phyloP scores from a whole-genome alignment of 2,888 invertebrate species.

The Punctoribates punctum region DNA sequence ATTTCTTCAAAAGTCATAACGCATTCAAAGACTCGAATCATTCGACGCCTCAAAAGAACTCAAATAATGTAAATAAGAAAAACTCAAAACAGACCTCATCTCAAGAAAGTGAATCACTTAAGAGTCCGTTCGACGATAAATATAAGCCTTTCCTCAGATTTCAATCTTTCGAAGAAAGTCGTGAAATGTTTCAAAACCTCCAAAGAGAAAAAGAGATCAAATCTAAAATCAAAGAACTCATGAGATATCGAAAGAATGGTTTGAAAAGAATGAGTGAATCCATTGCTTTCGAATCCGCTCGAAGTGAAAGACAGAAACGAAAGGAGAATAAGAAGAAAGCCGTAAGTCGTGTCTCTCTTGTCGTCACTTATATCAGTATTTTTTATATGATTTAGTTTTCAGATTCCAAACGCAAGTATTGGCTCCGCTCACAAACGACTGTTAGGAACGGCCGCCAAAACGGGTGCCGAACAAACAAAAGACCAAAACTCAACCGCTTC shows the following conservation, averaged over 20 bases:
- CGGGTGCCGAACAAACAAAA: conserved; percentile 11
- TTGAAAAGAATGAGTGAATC: conserved; percentile 60
- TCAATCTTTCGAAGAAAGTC: conserved; percentile 78
- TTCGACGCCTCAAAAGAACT: conserved; percentile 18
- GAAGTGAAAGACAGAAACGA: conserved; percentile 59
- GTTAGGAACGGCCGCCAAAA: conserved; percentile 12
- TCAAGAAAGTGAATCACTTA: background rate
- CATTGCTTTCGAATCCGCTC: conserved; percentile 72
- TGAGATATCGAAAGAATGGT: conserved; percentile 79
- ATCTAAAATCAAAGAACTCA: conserved; percentile 70
- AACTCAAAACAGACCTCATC: conserved; percentile 2
- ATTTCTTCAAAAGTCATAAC: conserved; percentile 62
- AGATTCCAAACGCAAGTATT: conserved; percentile 40
- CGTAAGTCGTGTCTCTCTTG: conserved; percentile 50
- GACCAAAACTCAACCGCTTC: background rate
- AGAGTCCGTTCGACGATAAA: conserved; percentile 61
- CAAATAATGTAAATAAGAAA: conserved; percentile 14
- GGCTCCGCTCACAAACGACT: conserved; percentile 37
- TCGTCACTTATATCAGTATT: conserved; percentile 3
- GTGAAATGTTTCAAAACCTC: conserved; percentile 67
- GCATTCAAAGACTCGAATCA: conserved; percentile 27
- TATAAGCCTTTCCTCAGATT: conserved; percentile 83
- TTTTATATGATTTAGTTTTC: conserved; percentile 40
- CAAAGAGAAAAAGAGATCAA: conserved; percentile 72
- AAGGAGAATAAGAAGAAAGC: conserved; percentile 58